phyloP scores from a whole-genome alignment of 2,888 invertebrate genomes.

The Acrobasis consociella region DNA sequence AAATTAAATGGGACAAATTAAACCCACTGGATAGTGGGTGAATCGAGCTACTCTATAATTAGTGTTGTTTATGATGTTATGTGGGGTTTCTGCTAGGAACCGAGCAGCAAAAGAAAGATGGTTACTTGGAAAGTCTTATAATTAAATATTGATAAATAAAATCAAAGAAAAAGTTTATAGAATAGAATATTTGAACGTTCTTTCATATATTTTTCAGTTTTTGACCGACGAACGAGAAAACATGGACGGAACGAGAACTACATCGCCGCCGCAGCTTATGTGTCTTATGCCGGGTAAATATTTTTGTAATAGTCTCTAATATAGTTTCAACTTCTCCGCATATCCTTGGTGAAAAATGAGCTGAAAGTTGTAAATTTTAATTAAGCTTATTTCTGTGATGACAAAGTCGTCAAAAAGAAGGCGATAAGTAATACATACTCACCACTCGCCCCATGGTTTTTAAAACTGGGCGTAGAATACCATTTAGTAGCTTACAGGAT shows the following conservation, averaged over 20 bases:
- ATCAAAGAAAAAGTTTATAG: not conserved
- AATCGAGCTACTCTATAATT: not conserved
- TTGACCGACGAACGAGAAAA: constrained; percentile 79
- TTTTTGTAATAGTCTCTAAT: not conserved
- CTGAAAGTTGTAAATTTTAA: not conserved
- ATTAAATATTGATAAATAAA: not conserved
- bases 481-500: no score
- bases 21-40: not conserved
- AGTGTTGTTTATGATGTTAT: constrained; percentile 6
- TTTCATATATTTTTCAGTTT: constrained; percentile 58
- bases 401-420: no score
- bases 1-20: not conserved
- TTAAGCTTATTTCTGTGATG: no score
- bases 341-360: not conserved
- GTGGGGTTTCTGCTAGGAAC: not conserved
- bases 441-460: no score
- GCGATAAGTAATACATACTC: no score
- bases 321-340: not conserved
- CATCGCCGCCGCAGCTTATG: constrained; percentile 84
- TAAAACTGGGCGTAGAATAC: no score
- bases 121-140: not conserved
- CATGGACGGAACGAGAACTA: constrained; percentile 77
- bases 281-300: constrained; percentile 81
- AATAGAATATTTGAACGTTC: not conserved
- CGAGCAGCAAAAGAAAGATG: not conserved